Conservation (phyloP, 92 coral and sea anemone genomes). For the Muricea muricata region DNA sequence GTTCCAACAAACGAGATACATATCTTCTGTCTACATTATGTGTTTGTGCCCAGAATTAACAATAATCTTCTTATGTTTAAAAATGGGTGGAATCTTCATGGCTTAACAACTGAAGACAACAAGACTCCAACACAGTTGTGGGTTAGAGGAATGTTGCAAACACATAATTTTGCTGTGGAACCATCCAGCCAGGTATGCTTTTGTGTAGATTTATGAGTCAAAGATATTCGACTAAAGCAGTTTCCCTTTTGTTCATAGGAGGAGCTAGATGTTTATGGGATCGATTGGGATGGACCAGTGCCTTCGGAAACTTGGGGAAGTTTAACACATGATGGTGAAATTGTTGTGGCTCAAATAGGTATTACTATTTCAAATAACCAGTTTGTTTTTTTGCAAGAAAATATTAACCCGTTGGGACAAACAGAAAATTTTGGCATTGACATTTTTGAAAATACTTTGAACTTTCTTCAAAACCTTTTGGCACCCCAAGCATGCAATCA, state of each 20-base stretch:
- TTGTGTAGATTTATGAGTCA: neutral
- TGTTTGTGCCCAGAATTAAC: slow-evolving; percentile 14
- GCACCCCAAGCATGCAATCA: neutral
- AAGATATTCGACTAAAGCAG: neutral
- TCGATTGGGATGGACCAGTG: slow-evolving; percentile 18
- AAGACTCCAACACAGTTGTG: too few relatives aligned
- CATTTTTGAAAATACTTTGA: neutral
- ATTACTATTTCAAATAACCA: neutral
- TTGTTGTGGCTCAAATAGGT: neutral
- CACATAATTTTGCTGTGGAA: neutral
- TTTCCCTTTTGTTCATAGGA: neutral
- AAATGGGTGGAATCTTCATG: slow-evolving; percentile 14
- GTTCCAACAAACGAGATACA: slow-evolving; percentile 9
- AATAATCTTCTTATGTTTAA: neutral
- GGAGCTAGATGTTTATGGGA: slow-evolving; percentile 14
- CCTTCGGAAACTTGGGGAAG: slow-evolving; percentile 11
- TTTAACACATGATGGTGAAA: neutral
- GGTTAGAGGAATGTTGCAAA: neutral
- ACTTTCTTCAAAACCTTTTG: slow-evolving; percentile 4
- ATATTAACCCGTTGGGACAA: slow-evolving; percentile 11
- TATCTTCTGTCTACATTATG: slow-evolving; percentile 25
- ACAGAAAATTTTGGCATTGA: slow-evolving; percentile 10
- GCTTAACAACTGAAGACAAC: neutral
- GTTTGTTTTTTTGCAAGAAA: neutral
- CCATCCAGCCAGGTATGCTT: neutral